Evolutionary conservation across 2,888 invertebrate genomes (phyloP), one percentile per base, ranked within the genome.

Genomic region (Caenorhabditis sulstoni): DNA sequence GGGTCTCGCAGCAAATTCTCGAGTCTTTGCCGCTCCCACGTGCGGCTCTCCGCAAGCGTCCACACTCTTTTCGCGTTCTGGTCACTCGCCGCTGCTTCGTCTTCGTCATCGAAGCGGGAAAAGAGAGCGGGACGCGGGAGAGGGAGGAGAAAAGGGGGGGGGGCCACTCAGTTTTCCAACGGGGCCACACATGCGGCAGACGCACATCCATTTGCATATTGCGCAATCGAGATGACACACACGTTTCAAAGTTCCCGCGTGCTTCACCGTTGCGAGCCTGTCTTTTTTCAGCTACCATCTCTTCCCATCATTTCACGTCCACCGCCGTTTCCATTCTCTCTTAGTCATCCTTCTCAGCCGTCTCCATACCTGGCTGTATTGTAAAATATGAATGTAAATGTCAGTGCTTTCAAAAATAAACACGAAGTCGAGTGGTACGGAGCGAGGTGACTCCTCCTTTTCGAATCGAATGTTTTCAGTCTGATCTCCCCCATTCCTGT

Each of bases 141-240:
- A n/a, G 57, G 23, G 49, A 20, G 44, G 73, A 59, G 73, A 49
- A 44, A 61, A 49, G 59, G 44, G 71, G 62, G 59, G 44, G 71
- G 62, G 55, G 20, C 57, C 65, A 39, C 45, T 58, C 44, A 29
- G 64, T 74, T 81, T 64, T 73, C 81, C 68, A 64, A 55, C 66
- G 55, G 61, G 58, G 59, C 73, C 74, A 74, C 73, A 73, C 77
- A 80, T 67, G 77, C 67, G 77, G 68, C 52, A 45, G 55, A 47
- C 64, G 73, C 61, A 37, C 64, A 64, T 65, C 75, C 82, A 82
- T 82, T 82, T 82, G 82, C 82, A 82, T 82, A 82, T 82, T 82
- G 82, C 82, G 82, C 80, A 82, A 82, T 82, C 82, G 80, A 82
- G 80, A 82, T 74, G 79, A 79, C 76, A 82, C 76, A 57, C 39